Base-by-base conservation (phyloP, 2,888 invertebrate species). In the Sphinx pinastri region DNA sequence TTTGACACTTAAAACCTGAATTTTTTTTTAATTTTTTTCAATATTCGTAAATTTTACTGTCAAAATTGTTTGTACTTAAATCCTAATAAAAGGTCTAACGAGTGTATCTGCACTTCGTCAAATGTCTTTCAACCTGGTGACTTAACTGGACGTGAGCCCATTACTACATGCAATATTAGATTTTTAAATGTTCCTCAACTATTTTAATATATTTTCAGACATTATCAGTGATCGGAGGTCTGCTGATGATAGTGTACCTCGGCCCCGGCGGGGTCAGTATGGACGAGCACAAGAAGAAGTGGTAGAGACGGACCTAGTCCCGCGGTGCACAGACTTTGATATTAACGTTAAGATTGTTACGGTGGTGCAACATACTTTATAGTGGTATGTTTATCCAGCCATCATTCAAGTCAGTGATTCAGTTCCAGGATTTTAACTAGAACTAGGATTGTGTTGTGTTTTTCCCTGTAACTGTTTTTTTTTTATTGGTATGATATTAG, bases 201-300 rank as follows among this genome's bases (percentile, higher is more conserved):
- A 67, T 51, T 49, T 49, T 67, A 0, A 58, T 68, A 14, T 67
- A 13, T 59, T 97, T 97, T 72, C 96, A 99, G 98, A 99, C 99
- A 58, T 95, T 99, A 84, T 99, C 99, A 59, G 99, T 99, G 75
- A 97, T 99, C 85, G 99, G 99, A 75, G 99, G 99, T 68, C 96
- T 99, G 38, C 95, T 99, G 71, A 98, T 99, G 97, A 99, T 99
- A 79, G 99, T 99, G 13, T 98, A 98, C 75, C 95, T 99, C 75
- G 99, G 99, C 52, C 99, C 99, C 55, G 99, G 99, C 72, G 99
- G 99, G 71, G 99, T 99, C 57, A 99, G 99, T 74, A 99, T 99
- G 98, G 99, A 99, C 91, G 99, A 99, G 88, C 99, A 99, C 94
- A 99, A 99, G 95, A 99, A 99, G 95, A 97, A 98, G 90, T 99